Evolutionary conservation across 2,888 invertebrate genomes (phyloP).

Genomic region (Chaitophorus viminalis): DNA sequence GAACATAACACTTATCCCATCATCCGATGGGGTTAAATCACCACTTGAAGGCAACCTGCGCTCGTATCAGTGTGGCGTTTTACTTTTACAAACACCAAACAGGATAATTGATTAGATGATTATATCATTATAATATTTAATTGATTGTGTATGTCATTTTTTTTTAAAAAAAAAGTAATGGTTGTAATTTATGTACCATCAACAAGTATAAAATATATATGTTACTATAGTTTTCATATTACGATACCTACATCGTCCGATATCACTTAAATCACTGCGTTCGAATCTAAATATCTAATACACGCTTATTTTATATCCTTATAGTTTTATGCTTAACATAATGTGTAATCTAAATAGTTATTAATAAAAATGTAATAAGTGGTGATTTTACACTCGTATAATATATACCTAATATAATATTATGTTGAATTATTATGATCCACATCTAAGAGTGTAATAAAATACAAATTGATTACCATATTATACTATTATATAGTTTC

Average conservation of each 20-base stretch:
- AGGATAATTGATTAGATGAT: not conserved
- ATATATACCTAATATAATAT: too few relatives aligned
- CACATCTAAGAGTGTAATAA: too few relatives aligned
- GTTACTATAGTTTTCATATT: not conserved
- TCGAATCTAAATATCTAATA: not conserved
- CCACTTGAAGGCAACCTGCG: slow-evolving; percentile 21
- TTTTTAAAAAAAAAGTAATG: not conserved
- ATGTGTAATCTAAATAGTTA: too few relatives aligned
- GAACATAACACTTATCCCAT: not conserved
- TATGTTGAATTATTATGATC: too few relatives aligned
- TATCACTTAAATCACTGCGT: not conserved
- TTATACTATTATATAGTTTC: too few relatives aligned
- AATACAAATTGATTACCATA: too few relatives aligned
- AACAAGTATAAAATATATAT: not conserved
- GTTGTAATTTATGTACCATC: not conserved
- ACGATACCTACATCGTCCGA: not conserved
- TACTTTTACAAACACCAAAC: slow-evolving; percentile 15
- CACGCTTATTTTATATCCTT: not conserved
- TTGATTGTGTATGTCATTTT: not conserved
- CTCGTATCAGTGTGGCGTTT: not conserved
- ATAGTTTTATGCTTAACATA: too few relatives aligned
- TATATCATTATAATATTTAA: too few relatives aligned
- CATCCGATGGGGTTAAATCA: slow-evolving; percentile 11
- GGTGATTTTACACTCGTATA: too few relatives aligned
- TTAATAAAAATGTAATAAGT: too few relatives aligned